Conservation (phyloP, 2,888 invertebrate species). For the Melanostoma scalare region DNA sequence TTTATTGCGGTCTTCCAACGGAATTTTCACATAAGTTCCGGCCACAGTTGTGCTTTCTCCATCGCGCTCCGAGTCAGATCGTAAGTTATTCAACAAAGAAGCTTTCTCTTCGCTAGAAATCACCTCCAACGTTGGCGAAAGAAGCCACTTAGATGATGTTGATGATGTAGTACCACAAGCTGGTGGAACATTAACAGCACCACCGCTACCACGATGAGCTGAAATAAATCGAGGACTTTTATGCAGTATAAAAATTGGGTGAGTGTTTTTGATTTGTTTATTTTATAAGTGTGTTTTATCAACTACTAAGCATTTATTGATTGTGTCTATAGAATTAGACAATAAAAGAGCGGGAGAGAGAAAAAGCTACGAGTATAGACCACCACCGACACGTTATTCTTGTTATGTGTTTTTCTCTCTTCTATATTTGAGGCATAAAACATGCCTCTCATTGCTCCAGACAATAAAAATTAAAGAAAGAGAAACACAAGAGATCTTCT, state of each 20-base stretch:
- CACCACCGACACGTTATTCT: conserved; percentile 14
- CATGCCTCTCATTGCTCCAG: no score
- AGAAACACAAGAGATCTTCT: conserved; percentile 45
- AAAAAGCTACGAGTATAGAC: conserved; percentile 29
- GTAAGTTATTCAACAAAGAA: conserved; percentile 79
- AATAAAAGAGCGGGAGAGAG: conserved; percentile 28
- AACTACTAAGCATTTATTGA: conserved; percentile 74
- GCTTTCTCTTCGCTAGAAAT: conserved; percentile 80
- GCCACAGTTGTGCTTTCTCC: conserved; percentile 78
- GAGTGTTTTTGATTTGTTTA: conserved; percentile 53
- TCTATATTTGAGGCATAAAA: not conserved
- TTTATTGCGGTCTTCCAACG: conserved; percentile 88
- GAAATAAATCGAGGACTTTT: conserved; percentile 81
- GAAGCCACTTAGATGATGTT: conserved; percentile 81
- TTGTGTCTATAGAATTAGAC: conserved; percentile 37
- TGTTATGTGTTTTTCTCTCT: conserved; percentile 31
- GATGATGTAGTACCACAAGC: conserved; percentile 77
- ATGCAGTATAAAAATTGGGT: conserved; percentile 81
- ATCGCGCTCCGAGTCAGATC: conserved; percentile 78
- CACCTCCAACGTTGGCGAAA: conserved; percentile 82
- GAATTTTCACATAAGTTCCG: conserved; percentile 84
- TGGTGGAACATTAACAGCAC: conserved; percentile 56
- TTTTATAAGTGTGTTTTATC: conserved; percentile 54
- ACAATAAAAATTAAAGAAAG: conserved; percentile 14
- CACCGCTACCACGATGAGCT: conserved; percentile 74